These are phyloP conservation scores for Acinonyx jubatus DNA, from an alignment of 2,113 vertebrate species.

Conservation along the genomic window DNA sequence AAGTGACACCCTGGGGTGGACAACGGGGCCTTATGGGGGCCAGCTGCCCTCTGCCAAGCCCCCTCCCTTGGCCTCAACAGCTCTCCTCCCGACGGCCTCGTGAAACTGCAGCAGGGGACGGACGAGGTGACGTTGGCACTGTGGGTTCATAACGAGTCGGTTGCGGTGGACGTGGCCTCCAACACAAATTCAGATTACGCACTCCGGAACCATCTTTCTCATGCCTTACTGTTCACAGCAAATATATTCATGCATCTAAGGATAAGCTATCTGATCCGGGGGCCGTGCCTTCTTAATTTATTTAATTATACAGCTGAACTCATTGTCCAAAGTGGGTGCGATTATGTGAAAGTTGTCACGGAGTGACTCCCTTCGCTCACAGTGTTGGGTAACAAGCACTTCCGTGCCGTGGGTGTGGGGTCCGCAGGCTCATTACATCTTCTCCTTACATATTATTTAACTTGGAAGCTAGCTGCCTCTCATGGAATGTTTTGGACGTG, in stretches of 20 bases:
- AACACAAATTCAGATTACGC: not conserved
- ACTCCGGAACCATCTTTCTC: too few species aligned
- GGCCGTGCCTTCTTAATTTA: not conserved
- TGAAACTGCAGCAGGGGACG: not conserved
- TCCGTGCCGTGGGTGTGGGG: not conserved
- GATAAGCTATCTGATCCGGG: not conserved
- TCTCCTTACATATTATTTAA: not conserved
- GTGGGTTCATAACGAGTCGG: not conserved
- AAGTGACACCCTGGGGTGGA: not conserved
- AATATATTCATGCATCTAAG: not conserved
- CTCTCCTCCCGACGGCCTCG: not conserved
- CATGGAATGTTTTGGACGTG: not conserved
- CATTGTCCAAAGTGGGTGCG: not conserved
- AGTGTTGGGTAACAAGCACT: not conserved
- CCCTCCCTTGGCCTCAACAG: not conserved
- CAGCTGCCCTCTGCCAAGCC: not conserved
- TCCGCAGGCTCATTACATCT: not conserved
- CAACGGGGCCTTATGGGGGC: not conserved
- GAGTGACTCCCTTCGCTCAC: not conserved
- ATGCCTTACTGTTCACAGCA: not conserved
- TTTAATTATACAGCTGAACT: not conserved
- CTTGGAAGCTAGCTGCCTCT: not conserved
- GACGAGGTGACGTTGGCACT: not conserved
- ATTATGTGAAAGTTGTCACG: not conserved
- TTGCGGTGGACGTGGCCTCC: not conserved